Base-by-base conservation (phyloP, 2,888 invertebrate species). In the Eurytoma adleriae region DNA sequence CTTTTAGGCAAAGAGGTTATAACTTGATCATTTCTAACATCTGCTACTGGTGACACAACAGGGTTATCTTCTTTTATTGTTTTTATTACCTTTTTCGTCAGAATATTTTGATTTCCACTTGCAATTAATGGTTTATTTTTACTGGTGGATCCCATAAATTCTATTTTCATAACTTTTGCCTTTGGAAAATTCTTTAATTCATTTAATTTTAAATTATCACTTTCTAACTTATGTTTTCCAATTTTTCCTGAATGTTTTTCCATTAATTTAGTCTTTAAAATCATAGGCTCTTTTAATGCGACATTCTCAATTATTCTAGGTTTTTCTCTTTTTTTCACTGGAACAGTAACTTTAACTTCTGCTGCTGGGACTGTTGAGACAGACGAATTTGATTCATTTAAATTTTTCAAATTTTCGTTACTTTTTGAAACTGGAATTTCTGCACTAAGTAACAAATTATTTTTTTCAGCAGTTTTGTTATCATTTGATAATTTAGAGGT, bases 291-390 rank as follows among this genome's bases (percentile, higher is more conserved):
- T 14, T 89, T 89, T 14, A 91, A 81, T 3, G 90, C 81, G 0
- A 91, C 89, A 70, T 88, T 90, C 78, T 90, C 89, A 68, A 91
- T 91, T 50, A 90, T 90, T 74, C 90, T 85, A 5, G 90, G 90
- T 84, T 90, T 91, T 71, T 91, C 90, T 2, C 90, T 89, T 52
- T 90, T 90, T 48, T 91, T 91, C 0, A 90, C 90, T 0, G 90
- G 89, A 10, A 90, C 83, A 18, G 82, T 82, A 2, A 84, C 70
- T 61, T 79, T 75, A 16, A 59, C n/a, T 54, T 72, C 67, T 0
- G 87, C 87, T 5, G 87, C 84, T 10, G 84, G 82, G 3, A 87
- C 85, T 5, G 87, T 85, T 4, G 86, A 84, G 1, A 84, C 13
- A 50, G 62, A 82, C 10, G 86, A 84, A 13, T 82, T 78, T 48